Conservation (phyloP, 2,797 vertebrate species). For the Falco cherrug region DNA sequence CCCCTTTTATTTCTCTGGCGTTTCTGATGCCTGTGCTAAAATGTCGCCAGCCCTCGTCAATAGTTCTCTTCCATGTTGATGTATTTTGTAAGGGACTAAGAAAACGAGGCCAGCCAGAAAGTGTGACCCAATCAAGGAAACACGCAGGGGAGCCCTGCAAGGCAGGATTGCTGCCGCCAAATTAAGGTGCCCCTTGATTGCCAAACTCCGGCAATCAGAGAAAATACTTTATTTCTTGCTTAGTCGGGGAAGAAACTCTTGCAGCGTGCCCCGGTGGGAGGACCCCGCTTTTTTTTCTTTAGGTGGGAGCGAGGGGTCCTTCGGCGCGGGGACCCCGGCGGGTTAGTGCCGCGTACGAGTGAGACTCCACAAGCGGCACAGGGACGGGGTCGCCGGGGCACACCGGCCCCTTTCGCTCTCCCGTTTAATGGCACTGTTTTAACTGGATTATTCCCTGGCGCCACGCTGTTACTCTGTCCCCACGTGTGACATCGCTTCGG, state of each 20-base stretch:
- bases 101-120: not conserved
- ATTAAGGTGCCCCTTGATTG: not conserved
- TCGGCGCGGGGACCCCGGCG: too few species aligned
- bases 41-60: not conserved
- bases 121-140: not conserved
- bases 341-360: too few species aligned
- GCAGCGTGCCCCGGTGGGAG: not conserved
- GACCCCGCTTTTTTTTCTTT: not conserved
- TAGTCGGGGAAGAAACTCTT: not conserved
- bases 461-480: not conserved
- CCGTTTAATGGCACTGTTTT: not conserved
- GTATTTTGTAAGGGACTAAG: not conserved
- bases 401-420: accelerated
- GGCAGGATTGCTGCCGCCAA: not conserved
- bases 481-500: not conserved
- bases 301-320: too few species aligned
- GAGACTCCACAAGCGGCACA: too few species aligned
- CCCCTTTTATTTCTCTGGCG: not conserved
- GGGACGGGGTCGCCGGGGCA: not conserved
- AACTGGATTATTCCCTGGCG: not conserved
- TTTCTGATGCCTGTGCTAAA: not conserved
- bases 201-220: not conserved
- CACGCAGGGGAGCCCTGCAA: not conserved
- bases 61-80: not conserved
- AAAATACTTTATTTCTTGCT: not conserved